Evolutionary conservation across 1,140 invertebrate genomes (phyloP), one percentile per base, ranked within the genome.

Genomic region (Drosophila hydei): DNA sequence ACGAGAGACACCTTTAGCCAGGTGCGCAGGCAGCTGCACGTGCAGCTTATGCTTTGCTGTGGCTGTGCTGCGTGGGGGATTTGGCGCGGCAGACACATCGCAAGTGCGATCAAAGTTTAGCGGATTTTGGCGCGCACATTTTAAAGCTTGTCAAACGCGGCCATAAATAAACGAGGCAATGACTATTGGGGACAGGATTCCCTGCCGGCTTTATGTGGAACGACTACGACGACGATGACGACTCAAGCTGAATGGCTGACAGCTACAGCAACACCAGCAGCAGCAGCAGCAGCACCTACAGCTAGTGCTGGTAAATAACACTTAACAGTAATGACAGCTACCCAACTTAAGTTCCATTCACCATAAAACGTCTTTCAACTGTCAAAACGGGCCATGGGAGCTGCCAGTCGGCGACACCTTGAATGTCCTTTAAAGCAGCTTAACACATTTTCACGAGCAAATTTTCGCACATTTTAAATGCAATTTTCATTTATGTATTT

Each of bases 141-240:
- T 85, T 87, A 72, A 85, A 87, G 81, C 83, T 81, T 87, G 81
- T 85, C 74, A 85, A 85, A 63, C 65, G 64, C 62, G 47, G 71
- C 81, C 72, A 88, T 87, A 87, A 87, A 85, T 85, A 85, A 85
- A 68, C 56, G 56, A n/a, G 30, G 38, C 72, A 62, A 42, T 25
- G 27, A 36, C 23, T 40, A 56, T 16, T 19, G 43, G 43, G 43
- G 12, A 40, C 38, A 14, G n/a, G 14, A 42, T 42, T 42, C 38
- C 2, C 30, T 12, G 30, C 30, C 30, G 30, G 30, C 11, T 3
- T 33, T 33, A 33, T 11, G 9, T 33, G 30, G 11, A 12, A 12
- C 9, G 30, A 33, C 11, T 2, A 11, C 30, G 30, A 12, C 30
- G 30, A 33, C 3, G 30, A 33, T 33, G 30, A 67, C 55, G 47